Conservation (phyloP, 2,797 vertebrate genomes). For the Fundulus diaphanus region DNA sequence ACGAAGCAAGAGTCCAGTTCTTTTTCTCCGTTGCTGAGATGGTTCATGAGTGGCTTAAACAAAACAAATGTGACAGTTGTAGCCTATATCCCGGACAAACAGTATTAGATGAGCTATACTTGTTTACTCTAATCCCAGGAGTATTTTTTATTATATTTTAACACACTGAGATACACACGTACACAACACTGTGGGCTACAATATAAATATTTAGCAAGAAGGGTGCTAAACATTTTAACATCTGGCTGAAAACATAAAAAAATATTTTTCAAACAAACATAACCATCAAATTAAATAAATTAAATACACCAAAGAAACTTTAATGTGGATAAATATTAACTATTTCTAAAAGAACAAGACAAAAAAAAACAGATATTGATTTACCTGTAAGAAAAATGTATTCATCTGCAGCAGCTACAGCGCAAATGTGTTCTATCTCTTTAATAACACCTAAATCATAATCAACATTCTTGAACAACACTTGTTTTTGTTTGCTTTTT, state of each 20-base stretch:
- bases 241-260: not conserved
- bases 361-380: not conserved
- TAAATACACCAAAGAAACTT: not conserved
- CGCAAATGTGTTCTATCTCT: constrained; percentile 7
- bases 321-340: not conserved
- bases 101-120: too few species aligned
- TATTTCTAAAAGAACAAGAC: not conserved
- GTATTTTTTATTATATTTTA: too few species aligned
- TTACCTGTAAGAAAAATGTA: too few species aligned
- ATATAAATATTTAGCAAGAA: not conserved
- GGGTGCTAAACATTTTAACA: not conserved
- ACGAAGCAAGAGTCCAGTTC: too few species aligned
- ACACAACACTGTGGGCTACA: too few species aligned
- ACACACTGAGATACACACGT: too few species aligned
- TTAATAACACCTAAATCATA: not conserved
- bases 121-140: too few species aligned
- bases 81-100: too few species aligned
- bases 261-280: not conserved
- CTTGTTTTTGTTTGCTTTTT: not conserved
- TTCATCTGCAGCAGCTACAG: not conserved
- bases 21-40: too few species aligned
- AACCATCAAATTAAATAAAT: not conserved
- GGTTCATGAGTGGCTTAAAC: too few species aligned
- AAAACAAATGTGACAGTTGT: too few species aligned
- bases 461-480: not conserved